A percentile compares a stretch with the other conserved stretches of the same genome.
phyloP scores from a whole-genome alignment of 2,113 vertebrate species.

The Zosterops borbonicus region DNA sequence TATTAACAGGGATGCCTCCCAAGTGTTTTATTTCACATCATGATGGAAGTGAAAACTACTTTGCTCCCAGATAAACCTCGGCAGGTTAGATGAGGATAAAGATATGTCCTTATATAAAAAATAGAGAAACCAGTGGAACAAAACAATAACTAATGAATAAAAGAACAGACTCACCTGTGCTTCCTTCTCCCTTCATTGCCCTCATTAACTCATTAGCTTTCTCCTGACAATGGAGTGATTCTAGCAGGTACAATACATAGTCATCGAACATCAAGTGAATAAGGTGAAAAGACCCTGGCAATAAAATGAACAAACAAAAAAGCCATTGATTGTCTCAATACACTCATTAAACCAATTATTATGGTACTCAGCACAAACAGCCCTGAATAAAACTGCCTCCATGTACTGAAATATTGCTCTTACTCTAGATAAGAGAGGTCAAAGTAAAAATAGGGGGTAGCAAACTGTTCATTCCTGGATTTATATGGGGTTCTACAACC shows the following conservation, averaged over 20 bases:
- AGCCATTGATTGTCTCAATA: constrained; percentile 39
- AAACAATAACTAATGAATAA: not conserved
- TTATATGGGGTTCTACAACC: not conserved
- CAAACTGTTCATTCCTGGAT: not conserved
- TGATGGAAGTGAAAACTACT: not conserved
- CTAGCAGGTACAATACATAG: constrained; percentile 95
- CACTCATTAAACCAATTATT: not conserved
- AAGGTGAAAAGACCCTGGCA: constrained; percentile 94
- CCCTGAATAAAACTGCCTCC: not conserved
- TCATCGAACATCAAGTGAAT: constrained; percentile 99
- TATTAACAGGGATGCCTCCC: not conserved
- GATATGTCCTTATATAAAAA: not conserved
- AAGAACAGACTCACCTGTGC: constrained; percentile 79
- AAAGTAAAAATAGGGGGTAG: not conserved
- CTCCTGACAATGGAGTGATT: constrained; percentile 97
- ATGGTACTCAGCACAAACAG: not conserved
- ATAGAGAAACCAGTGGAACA: not conserved
- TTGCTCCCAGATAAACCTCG: not conserved
- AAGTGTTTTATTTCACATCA: not conserved
- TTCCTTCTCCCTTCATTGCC: constrained; percentile 92
- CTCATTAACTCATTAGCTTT: constrained; percentile 94
- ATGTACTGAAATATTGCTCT: not conserved
- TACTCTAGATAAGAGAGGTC: not conserved
- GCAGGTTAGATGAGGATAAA: not conserved
- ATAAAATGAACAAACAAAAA: constrained; percentile 38